A percentile compares a stretch with the other conserved stretches of the same genome.
These are phyloP conservation scores for Petroica traversi DNA, from an alignment of 2,113 vertebrate species.

Conservation along the genomic window DNA sequence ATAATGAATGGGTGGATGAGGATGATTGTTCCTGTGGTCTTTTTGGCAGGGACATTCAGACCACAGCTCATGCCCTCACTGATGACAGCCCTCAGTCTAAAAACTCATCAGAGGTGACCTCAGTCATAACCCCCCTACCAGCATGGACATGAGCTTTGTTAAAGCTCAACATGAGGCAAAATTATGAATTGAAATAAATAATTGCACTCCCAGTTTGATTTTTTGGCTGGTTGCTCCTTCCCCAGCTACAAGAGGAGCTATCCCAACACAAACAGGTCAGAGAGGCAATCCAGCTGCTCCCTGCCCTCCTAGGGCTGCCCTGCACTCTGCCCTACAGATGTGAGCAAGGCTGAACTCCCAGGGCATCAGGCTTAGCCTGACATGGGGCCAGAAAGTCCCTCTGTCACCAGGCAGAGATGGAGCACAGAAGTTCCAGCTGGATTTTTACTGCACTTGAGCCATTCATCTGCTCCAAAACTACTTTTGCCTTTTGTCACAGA, in stretches of 20 bases:
- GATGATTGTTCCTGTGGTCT: neutral
- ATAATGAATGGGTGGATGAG: rapidly evolving
- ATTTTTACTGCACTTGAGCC: neutral
- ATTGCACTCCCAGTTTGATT: neutral
- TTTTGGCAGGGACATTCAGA: neutral
- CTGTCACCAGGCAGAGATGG: neutral
- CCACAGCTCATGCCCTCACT: neutral
- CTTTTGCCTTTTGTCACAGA: neutral
- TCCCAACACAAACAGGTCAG: neutral
- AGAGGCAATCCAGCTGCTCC: neutral
- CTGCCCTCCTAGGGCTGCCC: neutral
- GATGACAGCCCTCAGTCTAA: neutral
- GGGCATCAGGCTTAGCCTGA: neutral
- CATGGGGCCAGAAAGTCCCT: neutral
- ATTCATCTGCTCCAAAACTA: neutral
- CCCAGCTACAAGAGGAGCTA: neutral
- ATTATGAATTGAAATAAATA: rapidly evolving
- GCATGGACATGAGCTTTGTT: rapidly evolving
- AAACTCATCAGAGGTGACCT: neutral
- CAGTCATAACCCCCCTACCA: rapidly evolving
- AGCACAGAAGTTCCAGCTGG: neutral
- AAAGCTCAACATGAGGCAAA: neutral
- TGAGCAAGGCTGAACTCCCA: neutral
- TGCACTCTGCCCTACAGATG: rapidly evolving
- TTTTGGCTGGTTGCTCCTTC: neutral